phyloP scores from a whole-genome alignment of 2,888 invertebrate species.

The Pharmacophagus antenor region DNA sequence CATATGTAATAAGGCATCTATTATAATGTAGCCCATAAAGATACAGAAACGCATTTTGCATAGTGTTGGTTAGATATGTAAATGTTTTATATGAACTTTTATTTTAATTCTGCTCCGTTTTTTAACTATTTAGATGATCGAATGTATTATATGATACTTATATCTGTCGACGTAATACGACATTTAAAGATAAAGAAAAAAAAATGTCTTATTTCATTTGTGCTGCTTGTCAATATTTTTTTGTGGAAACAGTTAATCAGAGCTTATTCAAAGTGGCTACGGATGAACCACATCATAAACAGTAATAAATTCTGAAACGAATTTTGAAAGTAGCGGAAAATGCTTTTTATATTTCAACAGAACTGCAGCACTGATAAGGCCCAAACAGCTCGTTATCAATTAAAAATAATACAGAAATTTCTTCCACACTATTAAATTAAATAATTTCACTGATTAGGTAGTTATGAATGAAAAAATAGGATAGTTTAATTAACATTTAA shows the following conservation, averaged over 20 bases:
- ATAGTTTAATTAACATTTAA: not conserved
- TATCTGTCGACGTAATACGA: no score
- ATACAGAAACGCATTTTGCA: no score
- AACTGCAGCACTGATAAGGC: constrained; percentile 23
- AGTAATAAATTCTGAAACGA: constrained; percentile 21
- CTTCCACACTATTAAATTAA: not conserved
- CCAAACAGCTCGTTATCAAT: constrained; percentile 12
- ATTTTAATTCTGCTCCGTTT: no score
- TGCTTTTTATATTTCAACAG: constrained; percentile 19
- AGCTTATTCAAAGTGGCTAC: constrained; percentile 7
- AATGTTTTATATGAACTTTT: no score
- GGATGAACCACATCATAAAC: constrained; percentile 21
- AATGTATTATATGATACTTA: no score
- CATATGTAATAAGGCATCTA: no score
- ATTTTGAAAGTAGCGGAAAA: constrained; percentile 22
- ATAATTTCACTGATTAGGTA: not conserved
- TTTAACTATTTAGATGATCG: no score
- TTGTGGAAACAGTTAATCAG: constrained; percentile 4
- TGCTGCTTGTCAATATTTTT: not conserved
- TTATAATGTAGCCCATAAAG: no score
- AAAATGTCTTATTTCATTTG: not conserved
- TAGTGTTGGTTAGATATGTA: no score
- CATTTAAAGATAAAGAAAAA: not conserved
- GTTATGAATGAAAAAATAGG: not conserved
- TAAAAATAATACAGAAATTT: not conserved